phyloP scores from a whole-genome alignment of 2,888 invertebrate species.

The Ariolimax columbianus region DNA sequence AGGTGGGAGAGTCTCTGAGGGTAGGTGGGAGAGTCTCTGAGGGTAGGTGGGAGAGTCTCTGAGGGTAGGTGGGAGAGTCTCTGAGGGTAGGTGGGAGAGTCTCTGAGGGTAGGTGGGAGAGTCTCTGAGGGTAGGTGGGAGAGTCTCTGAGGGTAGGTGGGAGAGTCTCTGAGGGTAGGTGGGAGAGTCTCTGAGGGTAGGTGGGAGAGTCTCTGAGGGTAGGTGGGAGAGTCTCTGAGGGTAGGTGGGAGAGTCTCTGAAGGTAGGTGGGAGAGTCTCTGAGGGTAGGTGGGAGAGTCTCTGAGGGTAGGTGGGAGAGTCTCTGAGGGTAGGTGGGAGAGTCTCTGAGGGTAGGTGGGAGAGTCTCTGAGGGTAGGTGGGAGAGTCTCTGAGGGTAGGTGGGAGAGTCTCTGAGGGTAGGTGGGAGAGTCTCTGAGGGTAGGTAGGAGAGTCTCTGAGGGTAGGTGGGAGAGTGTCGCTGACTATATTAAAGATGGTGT shows the following conservation, averaged over 20 bases:
- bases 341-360: slow-evolving; percentile 67
- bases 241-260: slow-evolving; percentile 62
- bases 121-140: neutral
- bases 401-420: neutral
- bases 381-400: slow-evolving; percentile 70
- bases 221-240: neutral
- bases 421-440: too few relatives aligned
- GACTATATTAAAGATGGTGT: neutral
- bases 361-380: neutral
- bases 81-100: neutral
- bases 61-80: neutral
- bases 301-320: slow-evolving; percentile 63
- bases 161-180: slow-evolving; percentile 66
- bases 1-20: neutral
- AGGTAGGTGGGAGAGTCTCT: slow-evolving; percentile 58
- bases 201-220: slow-evolving; percentile 71
- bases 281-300: slow-evolving; percentile 55
- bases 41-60: neutral
- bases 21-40: neutral
- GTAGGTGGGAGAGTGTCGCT: neutral
- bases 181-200: neutral
- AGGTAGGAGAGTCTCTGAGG: neutral
- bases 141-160: neutral
- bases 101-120: neutral
- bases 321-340: neutral